Evolutionary conservation across 2,797 vertebrate species (phyloP), one percentile per base, ranked within the genome.

Genomic region (Sitta carolinensis): DNA sequence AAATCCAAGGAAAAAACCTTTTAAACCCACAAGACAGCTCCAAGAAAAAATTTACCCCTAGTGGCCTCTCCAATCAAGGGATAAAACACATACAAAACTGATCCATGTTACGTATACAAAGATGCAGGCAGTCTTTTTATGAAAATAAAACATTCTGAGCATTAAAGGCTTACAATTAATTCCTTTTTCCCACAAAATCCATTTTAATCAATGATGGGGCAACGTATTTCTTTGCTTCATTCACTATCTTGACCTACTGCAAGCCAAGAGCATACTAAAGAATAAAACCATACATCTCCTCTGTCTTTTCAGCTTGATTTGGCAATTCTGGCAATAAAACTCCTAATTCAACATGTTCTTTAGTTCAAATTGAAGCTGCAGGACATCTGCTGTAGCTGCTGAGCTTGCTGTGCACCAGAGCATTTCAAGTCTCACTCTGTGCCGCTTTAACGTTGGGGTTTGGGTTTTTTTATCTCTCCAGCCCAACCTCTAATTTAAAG

Each of bases 401-500:
- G 36, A 79, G 68, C 57, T 43, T 5, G 5, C 43, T 84, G 74
- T 3, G 20, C 26, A 86, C 36, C 22, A 69, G 12, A 83, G 45
- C n/a, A 48, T 79, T 93, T 88, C 47, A 89, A 93, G 91, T 82
- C 73, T 93, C 52, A 73, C 84, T 89, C 93, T 29, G 51, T 69
- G 59, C 51, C 81, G 70, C 75, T 89, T 64, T 62, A 63, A 76
- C 67, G 69, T 9, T 59, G 74, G 88, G 59, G 47, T 66, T 90
- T 59, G 54, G 4, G 34, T 69, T 58, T 38, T 67, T 85, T 82
- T 52, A 83, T 93, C 86, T 96, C 67, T 94, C 89, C 70, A 96
- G 77, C 52, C 88, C 88, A 97, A 97, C 93, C 90, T 96, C 93
- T 97, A 96, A 97, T 97, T 97, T 97, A 97, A 97, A 97, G 95